These are phyloP conservation scores for Periphyllus acericola DNA, from an alignment of 2,888 invertebrate species.

Conservation along the genomic window DNA sequence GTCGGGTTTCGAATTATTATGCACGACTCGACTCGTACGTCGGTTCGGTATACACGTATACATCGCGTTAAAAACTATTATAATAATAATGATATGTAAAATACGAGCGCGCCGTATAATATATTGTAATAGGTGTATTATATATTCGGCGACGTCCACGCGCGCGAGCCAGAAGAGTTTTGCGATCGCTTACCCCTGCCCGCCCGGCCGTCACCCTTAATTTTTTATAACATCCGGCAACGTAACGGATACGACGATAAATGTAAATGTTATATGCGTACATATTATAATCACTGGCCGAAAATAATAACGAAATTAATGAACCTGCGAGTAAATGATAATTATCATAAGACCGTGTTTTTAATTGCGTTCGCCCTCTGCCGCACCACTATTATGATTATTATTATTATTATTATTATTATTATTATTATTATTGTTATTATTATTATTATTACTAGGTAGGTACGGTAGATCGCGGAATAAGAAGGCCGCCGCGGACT, in stretches of 20 bases:
- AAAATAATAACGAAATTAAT: not conserved
- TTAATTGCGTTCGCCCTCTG: constrained; percentile 1
- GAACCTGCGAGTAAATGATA: not conserved
- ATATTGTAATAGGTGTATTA: not conserved
- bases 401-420: not conserved
- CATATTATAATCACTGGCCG: not conserved
- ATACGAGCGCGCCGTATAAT: too few species aligned
- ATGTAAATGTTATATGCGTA: too few species aligned
- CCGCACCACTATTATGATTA: not conserved
- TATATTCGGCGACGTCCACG: not conserved
- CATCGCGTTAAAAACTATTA: not conserved
- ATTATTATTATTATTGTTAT: constrained; percentile 14
- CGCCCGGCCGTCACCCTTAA: not conserved
- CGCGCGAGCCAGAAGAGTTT: not conserved
- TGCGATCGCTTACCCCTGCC: not conserved
- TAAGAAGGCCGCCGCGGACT: not conserved
- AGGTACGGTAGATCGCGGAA: not conserved
- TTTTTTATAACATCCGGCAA: constrained; percentile 20
- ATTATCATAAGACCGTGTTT: constrained; percentile 8
- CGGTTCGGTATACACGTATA: not conserved
- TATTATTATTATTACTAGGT: not conserved
- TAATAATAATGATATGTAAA: not conserved
- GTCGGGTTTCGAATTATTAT: too few species aligned
- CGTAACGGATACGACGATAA: not conserved
- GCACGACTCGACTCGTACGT: too few species aligned